Percentiles rank a stretch among this genome's conserved stretches.
phyloP scores from a whole-genome alignment of 1,140 invertebrate genomes.

The Tyrophagus putrescentiae region DNA sequence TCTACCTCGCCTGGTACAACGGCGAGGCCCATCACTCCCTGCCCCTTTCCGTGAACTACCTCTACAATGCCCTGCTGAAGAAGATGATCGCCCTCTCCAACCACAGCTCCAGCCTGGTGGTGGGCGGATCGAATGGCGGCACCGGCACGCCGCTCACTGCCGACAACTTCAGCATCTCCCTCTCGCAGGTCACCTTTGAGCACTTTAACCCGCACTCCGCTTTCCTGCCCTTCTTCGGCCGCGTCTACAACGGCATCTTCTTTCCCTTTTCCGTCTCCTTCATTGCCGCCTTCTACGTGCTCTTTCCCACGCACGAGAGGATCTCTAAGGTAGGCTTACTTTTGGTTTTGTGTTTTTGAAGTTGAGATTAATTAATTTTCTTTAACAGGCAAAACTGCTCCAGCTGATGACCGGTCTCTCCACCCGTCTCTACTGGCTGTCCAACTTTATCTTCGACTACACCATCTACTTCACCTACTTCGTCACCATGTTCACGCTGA shows the following conservation, averaged over 20 bases:
- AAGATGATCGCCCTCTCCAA: slow-evolving; percentile 10
- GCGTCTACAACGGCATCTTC: slow-evolving; percentile 22
- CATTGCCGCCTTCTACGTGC: slow-evolving; percentile 24
- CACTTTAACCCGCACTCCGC: slow-evolving; percentile 21
- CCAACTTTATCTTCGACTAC: slow-evolving; percentile 26
- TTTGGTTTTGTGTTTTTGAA: neutral
- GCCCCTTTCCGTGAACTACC: slow-evolving; percentile 15
- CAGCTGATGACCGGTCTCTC: slow-evolving; percentile 26
- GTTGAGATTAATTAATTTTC: slow-evolving; percentile 12
- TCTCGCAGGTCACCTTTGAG: slow-evolving; percentile 11
- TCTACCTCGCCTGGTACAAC: slow-evolving; percentile 23
- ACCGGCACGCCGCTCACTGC: neutral
- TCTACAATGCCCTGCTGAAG: slow-evolving; percentile 21
- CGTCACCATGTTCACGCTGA: slow-evolving; percentile 23
- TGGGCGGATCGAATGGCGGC: neutral
- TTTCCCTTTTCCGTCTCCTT: slow-evolving; percentile 26
- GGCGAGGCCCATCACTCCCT: slow-evolving; percentile 20
- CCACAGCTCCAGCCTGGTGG: neutral
- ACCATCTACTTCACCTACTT: slow-evolving; percentile 11
- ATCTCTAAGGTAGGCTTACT: slow-evolving; percentile 23
- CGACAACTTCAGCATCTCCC: slow-evolving; percentile 17
- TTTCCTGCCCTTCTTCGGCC: slow-evolving; percentile 21
- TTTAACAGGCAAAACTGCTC: slow-evolving; percentile 24
- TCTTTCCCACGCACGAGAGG: slow-evolving; percentile 26
- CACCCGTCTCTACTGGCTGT: slow-evolving; percentile 21